Base-by-base conservation (phyloP, 2,113 vertebrate species). In the Equus quagga region DNA sequence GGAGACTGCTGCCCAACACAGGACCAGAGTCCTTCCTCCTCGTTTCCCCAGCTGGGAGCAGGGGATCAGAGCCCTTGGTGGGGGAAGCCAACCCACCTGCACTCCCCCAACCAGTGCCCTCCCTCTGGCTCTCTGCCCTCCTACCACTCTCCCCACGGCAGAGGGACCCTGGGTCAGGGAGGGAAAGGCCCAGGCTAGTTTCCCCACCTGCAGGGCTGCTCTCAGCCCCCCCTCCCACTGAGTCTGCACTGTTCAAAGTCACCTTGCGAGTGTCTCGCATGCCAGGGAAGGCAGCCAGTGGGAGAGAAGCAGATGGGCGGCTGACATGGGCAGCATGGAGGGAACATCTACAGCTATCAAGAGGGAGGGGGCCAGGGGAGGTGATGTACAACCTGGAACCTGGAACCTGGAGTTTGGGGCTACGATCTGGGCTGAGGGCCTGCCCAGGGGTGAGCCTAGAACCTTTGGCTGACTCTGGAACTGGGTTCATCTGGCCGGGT, bases 221-320 rank as follows among this genome's bases (percentile, higher is more conserved):
- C 67, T 83, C 44, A 4, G 7, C 17, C 24, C 60, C 62, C 62
- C 18, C 36, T 78, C 49, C 56, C 1, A 8, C 76, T 89, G 78
- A 84, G 83, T 49, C 64, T 60, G 78, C 36, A n/a, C 70, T 15
- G 12, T 14, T 89, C 82, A 91, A 75, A 82, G 86, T 87, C 67
- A 78, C 91, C 92, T 79, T 60, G 51, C 14, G 2, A 44, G 62
- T 28, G 15, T 54, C 33, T 6, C 60, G n/a, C 1, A 0, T 41
- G 92, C 84, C 49, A 18, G 65, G 51, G 79, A 92, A 56, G 44
- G 67, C 31, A 72, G 88, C 69, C 49, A 76, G 76, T 72, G 83
- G 83, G 49, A 72, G 78, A 70, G 26, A 44, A 51, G 82, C 62
- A 94, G 87, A 21, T 64, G 11, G 85, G 54, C 60, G 0, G 28